Conservation (phyloP, 2,888 invertebrate species). For the Cosmorhoe ocellata region DNA sequence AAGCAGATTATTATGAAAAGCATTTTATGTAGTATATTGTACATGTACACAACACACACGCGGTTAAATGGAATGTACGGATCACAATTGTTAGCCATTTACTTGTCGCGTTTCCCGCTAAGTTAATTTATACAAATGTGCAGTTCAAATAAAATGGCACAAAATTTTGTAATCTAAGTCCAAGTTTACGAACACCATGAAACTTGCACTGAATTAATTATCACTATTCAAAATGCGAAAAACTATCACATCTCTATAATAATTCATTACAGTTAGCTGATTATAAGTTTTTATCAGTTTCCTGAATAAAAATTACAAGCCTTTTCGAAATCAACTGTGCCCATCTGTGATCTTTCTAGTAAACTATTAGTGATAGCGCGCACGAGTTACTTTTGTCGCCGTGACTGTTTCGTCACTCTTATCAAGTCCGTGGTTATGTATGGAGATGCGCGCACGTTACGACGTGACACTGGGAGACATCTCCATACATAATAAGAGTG, state of each 20-base stretch:
- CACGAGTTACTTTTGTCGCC: no score
- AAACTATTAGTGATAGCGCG: no score
- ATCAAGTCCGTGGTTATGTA: no score
- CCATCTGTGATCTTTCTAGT: no score
- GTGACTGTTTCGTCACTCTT: no score
- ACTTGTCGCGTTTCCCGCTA: slow-evolving; percentile 30
- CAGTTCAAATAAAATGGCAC: slow-evolving; percentile 72
- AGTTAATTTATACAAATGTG: slow-evolving; percentile 47
- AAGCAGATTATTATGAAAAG: slow-evolving; percentile 29
- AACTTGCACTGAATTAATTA: slow-evolving; percentile 30
- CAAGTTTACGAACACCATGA: slow-evolving; percentile 30
- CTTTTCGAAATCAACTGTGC: no score
- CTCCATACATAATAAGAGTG: no score
- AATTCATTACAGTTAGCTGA: slow-evolving; percentile 16
- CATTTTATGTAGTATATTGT: slow-evolving; percentile 7
- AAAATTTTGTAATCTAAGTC: slow-evolving; percentile 62
- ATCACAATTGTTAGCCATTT: slow-evolving; percentile 53
- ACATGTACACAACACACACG: no score
- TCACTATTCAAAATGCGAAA: slow-evolving; percentile 33
- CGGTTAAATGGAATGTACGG: slow-evolving; percentile 59
- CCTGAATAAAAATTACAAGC: no score
- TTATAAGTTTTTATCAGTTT: no score
- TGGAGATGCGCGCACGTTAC: no score
- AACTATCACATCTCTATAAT: slow-evolving; percentile 31
- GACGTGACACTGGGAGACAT: no score